Evolutionary conservation across 2,113 vertebrate genomes (phyloP), one percentile per base, ranked within the genome.

Genomic region (Chelonoidis abingdonii): DNA sequence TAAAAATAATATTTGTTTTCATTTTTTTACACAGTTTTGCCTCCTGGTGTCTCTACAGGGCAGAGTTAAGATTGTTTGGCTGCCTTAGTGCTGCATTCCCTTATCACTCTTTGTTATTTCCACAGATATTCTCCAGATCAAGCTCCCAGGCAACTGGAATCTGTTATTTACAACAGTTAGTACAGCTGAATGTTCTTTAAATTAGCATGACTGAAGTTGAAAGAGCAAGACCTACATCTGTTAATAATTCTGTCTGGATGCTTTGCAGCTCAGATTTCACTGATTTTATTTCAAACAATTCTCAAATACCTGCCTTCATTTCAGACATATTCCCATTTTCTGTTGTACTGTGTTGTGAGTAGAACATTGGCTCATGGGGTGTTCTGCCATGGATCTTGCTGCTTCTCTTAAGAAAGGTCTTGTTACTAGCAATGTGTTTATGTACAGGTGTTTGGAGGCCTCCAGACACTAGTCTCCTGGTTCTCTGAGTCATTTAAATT

Each of bases 221-320:
- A 31, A 83, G 35, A 81, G 38, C 82, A 57, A 83, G 35, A 80
- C 21, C 57, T n/a, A 27, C 0, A 1, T 88, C 5, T 92, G 86
- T 88, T 88, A 2, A n/a, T 75, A 75, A 83, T 8, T 49, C 76
- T 78, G 44, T 87, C 85, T n/a, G 89, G 92, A 88, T 65, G 27
- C 8, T 8, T 62, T 50, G 3, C 22, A 50, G 65, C 75, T 93
- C 38, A 25, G 16, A 75, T 72, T 69, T n/a, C 52, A 2, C 49
- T 56, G 0, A 85, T 80, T 82, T 86, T 84, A 27, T 78, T 88
- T 11, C 31, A n/a, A 22, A 4, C 4, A 29, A 31, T 57, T 38
- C n/a, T 9, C 0, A 0, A 38, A 0, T 41, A 59, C 41, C 86
- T 80, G 62, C 12, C 13, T 95, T 88, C 89, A 44, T 19, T 75